Evolutionary conservation across 2,113 vertebrate genomes (phyloP).

Genomic region (Aix galericulata): DNA sequence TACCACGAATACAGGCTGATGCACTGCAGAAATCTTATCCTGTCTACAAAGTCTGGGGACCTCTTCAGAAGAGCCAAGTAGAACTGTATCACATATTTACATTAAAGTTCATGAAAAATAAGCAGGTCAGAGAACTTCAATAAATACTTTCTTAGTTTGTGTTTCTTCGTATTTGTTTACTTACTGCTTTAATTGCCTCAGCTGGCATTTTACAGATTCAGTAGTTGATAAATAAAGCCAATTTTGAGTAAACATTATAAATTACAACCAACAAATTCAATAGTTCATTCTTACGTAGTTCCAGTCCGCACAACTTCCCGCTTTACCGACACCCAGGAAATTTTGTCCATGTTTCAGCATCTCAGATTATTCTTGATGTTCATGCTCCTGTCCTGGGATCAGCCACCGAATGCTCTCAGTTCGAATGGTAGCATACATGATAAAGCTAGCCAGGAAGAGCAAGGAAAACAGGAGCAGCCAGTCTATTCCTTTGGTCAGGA

Average conservation of each 20-base stretch:
- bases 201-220: neutral
- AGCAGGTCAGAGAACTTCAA: neutral
- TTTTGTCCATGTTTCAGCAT: neutral
- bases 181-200: neutral
- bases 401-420: constrained; percentile 94
- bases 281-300: neutral
- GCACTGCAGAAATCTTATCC: neutral
- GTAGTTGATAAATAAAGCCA: constrained; percentile 8
- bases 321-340: neutral
- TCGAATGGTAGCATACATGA: constrained; percentile 88
- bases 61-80: neutral
- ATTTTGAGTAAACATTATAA: constrained; percentile 24
- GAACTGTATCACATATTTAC: neutral
- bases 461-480: constrained; percentile 96
- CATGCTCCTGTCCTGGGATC: constrained; percentile 94
- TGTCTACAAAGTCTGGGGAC: neutral
- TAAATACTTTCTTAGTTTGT: neutral
- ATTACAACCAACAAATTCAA: neutral
- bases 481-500: constrained; percentile 87
- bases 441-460: constrained; percentile 89
- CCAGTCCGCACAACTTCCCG: neutral
- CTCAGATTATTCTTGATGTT: constrained; percentile 86
- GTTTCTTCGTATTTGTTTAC: neutral
- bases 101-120: neutral
- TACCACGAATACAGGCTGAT: fast-evolving